phyloP scores from a whole-genome alignment of 2,797 vertebrate species.

The Manis crassicaudata region DNA sequence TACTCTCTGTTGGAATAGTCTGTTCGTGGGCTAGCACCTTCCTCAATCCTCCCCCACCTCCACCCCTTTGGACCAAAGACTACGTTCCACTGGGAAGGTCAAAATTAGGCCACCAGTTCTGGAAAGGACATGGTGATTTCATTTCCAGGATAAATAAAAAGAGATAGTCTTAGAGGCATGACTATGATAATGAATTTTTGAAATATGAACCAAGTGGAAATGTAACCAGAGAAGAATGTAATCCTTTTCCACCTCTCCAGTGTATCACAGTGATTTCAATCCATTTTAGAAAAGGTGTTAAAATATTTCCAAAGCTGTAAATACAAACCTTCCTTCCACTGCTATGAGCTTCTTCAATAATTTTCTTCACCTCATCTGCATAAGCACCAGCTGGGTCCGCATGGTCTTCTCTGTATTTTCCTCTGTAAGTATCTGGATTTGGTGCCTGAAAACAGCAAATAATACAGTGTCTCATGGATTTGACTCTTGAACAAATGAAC shows the following conservation, averaged over 20 bases:
- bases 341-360: slow-evolving; percentile 88
- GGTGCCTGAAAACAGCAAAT: slow-evolving; percentile 88
- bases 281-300: neutral
- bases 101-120: neutral
- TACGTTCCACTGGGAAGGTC: neutral
- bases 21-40: neutral
- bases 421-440: slow-evolving; percentile 95
- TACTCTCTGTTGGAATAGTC: neutral
- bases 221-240: neutral
- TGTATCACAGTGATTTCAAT: neutral
- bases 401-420: slow-evolving; percentile 93
- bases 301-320: neutral
- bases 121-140: neutral
- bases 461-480: neutral
- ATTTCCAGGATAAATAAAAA: slow-evolving; percentile 42
- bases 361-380: slow-evolving; percentile 92
- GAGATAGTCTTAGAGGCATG: neutral
- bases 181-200: neutral
- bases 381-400: slow-evolving; percentile 92
- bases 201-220: slow-evolving; percentile 18
- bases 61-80: neutral
- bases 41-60: neutral
- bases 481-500: neutral
- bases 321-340: slow-evolving; percentile 91
- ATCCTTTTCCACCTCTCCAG: neutral